A percentile compares a stretch with the other conserved stretches of the same genome.
These are phyloP conservation scores for Tenualosa thibaudeaui DNA, from an alignment of 2,797 vertebrate species.

Conservation along the genomic window DNA sequence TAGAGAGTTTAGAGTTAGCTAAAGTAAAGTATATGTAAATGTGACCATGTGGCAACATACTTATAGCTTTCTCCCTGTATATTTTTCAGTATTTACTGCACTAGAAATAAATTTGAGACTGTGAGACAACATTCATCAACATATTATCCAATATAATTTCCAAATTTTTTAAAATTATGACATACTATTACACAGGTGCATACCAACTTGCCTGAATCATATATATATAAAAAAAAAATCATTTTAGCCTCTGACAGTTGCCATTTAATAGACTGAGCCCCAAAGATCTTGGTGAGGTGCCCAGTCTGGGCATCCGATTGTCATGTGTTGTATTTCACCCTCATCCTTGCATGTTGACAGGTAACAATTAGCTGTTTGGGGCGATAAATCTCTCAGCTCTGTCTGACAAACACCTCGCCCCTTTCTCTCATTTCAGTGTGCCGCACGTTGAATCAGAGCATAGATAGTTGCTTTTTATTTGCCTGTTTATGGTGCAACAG, in stretches of 20 bases:
- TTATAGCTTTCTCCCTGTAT: not conserved
- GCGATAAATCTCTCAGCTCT: constrained; percentile 63
- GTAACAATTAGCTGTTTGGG: constrained; percentile 69
- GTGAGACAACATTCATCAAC: constrained; percentile 8
- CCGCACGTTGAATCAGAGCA: not conserved
- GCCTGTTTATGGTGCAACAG: constrained; percentile 34
- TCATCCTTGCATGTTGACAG: constrained; percentile 58
- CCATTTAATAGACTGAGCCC: constrained; percentile 53
- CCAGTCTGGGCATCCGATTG: constrained; percentile 53
- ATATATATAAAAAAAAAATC: constrained; percentile 44
- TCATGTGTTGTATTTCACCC: constrained; percentile 64
- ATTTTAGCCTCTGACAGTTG: constrained; percentile 54
- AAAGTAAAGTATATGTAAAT: not conserved
- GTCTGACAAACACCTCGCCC: constrained; percentile 44
- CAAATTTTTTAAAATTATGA: constrained; percentile 28
- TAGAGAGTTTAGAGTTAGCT: not conserved
- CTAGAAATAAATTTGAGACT: not conserved
- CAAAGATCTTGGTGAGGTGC: constrained; percentile 63
- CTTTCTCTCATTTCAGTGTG: not conserved
- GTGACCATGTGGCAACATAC: not conserved
- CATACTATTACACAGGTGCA: constrained; percentile 55
- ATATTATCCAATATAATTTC: constrained; percentile 32
- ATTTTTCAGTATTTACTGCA: not conserved
- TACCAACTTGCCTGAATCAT: constrained; percentile 50
- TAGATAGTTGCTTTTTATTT: constrained; percentile 30